A percentile compares a stretch with the other conserved stretches of the same genome.
phyloP scores from a whole-genome alignment of 2,888 invertebrate species.

The Melipona beecheii region DNA sequence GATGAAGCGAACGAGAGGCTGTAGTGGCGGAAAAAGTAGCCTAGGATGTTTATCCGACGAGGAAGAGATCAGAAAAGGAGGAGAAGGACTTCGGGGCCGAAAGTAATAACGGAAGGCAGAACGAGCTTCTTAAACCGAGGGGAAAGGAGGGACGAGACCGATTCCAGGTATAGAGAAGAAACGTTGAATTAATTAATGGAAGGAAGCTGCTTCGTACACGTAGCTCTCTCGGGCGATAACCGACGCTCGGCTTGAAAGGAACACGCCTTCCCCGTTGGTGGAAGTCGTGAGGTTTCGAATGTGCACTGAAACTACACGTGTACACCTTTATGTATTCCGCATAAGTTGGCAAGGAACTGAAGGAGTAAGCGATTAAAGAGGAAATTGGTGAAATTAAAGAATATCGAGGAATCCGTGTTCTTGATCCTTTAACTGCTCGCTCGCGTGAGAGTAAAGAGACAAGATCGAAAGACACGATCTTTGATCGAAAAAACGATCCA shows the following conservation, averaged over 20 bases:
- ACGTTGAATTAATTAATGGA: constrained; percentile 32
- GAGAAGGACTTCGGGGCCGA: constrained; percentile 7
- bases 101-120: constrained; percentile 29
- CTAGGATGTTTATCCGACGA: constrained; percentile 20
- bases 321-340: too few species aligned
- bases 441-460: too few species aligned
- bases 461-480: too few species aligned
- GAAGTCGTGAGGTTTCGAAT: too few species aligned
- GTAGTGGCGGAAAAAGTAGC: neutral
- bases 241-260: neutral
- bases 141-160: constrained; percentile 1
- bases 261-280: neutral
- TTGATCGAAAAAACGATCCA: too few species aligned
- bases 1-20: constrained; percentile 40
- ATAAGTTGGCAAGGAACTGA: too few species aligned
- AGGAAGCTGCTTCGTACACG: neutral
- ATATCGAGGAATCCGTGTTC: too few species aligned
- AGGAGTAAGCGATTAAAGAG: too few species aligned
- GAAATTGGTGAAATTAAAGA: too few species aligned
- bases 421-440: too few species aligned
- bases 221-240: neutral
- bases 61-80: constrained; percentile 19
- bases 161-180: constrained; percentile 31
- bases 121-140: constrained; percentile 10
- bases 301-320: too few species aligned